A percentile compares a stretch with the other conserved stretches of the same genome.
Evolutionary conservation across 2,113 vertebrate species (phyloP).

Genomic region (Hucho hucho): DNA sequence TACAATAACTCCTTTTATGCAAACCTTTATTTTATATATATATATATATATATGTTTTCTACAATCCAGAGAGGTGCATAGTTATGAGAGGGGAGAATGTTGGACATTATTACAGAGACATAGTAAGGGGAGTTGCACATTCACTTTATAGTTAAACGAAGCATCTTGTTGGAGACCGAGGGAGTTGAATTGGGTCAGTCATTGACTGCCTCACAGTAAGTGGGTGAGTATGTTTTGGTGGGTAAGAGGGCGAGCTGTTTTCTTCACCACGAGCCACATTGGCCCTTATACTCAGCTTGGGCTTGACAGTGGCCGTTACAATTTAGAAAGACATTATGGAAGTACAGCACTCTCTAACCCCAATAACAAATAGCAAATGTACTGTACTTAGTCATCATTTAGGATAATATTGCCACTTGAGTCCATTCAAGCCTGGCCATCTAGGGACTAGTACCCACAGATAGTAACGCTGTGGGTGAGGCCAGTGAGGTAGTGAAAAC

Average conservation of each 20-base stretch:
- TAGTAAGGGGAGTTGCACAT: slow-evolving; percentile 48
- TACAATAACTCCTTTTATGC: slow-evolving; percentile 31
- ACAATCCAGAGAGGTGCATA: slow-evolving; percentile 75
- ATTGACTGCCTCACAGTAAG: background rate
- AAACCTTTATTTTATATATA: slow-evolving; percentile 69
- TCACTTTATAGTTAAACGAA: slow-evolving; percentile 39
- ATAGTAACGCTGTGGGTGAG: background rate
- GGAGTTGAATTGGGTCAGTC: slow-evolving; percentile 3
- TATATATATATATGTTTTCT: slow-evolving; percentile 17
- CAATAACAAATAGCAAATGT: background rate
- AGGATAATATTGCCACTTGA: too few relatives aligned
- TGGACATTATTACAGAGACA: slow-evolving; percentile 57
- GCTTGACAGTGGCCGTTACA: background rate
- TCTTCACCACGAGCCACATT: background rate
- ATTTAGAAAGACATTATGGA: background rate
- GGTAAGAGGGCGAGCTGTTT: background rate
- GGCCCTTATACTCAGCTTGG: background rate
- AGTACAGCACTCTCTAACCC: too few relatives aligned
- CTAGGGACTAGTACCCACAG: background rate
- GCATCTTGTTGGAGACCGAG: slow-evolving; percentile 12
- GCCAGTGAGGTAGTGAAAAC: background rate
- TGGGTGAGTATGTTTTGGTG: background rate
- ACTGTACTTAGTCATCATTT: background rate
- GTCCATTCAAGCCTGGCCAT: background rate
- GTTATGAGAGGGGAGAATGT: slow-evolving; percentile 63